phyloP scores from a whole-genome alignment of 2,113 vertebrate species.

The Eretmochelys imbricata region DNA sequence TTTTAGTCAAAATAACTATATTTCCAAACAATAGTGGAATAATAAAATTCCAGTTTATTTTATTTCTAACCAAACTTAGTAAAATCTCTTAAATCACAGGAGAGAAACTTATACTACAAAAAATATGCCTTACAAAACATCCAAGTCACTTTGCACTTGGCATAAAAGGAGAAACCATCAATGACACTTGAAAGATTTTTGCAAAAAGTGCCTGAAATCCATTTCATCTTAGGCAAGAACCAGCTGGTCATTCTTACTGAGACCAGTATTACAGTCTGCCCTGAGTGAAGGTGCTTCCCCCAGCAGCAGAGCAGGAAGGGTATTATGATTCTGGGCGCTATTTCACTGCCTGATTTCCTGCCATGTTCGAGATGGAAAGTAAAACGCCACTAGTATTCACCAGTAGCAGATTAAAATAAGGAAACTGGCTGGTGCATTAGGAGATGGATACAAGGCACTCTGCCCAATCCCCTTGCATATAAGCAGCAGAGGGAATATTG shows the following conservation, averaged over 20 bases:
- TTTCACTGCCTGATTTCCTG: not conserved
- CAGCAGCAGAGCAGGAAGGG: not conserved
- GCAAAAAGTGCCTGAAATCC: not conserved
- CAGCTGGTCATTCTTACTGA: not conserved
- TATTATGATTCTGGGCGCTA: not conserved
- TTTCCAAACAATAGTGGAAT: not conserved
- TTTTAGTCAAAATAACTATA: not conserved
- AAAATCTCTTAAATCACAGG: not conserved
- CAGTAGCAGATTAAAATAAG: not conserved
- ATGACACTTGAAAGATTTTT: not conserved
- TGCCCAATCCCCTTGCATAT: not conserved
- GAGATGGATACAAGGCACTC: not conserved
- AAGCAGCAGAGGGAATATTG: not conserved
- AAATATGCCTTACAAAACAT: slow-evolving; percentile 9
- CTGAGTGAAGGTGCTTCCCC: not conserved
- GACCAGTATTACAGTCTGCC: not conserved
- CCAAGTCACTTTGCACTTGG: not conserved
- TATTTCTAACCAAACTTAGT: not conserved
- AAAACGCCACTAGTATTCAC: not conserved
- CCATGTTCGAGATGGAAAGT: not conserved
- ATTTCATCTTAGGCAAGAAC: not conserved
- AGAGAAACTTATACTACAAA: not conserved
- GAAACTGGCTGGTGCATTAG: not conserved
- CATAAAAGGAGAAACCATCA: not conserved
- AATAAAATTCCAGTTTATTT: not conserved